phyloP scores from a whole-genome alignment of 2,797 vertebrate genomes.

The Cuniculus paca region DNA sequence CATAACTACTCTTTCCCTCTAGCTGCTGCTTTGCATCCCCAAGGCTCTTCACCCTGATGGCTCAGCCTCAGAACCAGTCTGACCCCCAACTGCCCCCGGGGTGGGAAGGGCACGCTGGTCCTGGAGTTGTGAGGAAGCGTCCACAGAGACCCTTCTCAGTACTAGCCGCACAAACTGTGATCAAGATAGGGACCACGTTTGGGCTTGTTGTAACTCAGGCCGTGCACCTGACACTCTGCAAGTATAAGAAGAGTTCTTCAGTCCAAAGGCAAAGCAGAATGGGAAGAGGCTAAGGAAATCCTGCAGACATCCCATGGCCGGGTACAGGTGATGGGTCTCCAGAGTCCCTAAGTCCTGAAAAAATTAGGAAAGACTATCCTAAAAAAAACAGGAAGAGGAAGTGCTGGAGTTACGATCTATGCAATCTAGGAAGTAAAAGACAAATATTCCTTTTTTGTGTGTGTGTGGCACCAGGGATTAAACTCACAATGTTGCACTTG shows the following conservation, averaged over 20 bases:
- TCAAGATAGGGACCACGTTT: not conserved
- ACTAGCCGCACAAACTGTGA: not conserved
- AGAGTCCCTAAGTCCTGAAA: not conserved
- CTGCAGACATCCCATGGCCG: not conserved
- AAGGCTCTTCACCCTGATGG: fast-evolving
- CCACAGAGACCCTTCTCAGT: not conserved
- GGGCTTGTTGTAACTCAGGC: too few species aligned
- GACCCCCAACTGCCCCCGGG: not conserved
- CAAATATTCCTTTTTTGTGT: not conserved
- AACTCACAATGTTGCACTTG: too few species aligned
- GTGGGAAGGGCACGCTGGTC: fast-evolving
- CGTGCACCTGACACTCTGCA: not conserved
- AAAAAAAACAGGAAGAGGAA: not conserved
- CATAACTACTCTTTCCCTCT: not conserved
- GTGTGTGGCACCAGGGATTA: too few species aligned
- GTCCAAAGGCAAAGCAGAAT: not conserved
- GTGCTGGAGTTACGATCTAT: not conserved
- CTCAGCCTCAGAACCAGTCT: too few species aligned
- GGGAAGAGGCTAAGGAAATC: not conserved
- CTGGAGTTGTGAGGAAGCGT: too few species aligned
- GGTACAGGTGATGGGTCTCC: not conserved
- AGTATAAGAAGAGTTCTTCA: not conserved
- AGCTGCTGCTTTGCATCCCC: fast-evolving
- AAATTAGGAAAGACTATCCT: not conserved
- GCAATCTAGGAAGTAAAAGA: not conserved